Evolutionary conservation across 1,140 invertebrate genomes (phyloP).

Genomic region (Danaus plexippus): DNA sequence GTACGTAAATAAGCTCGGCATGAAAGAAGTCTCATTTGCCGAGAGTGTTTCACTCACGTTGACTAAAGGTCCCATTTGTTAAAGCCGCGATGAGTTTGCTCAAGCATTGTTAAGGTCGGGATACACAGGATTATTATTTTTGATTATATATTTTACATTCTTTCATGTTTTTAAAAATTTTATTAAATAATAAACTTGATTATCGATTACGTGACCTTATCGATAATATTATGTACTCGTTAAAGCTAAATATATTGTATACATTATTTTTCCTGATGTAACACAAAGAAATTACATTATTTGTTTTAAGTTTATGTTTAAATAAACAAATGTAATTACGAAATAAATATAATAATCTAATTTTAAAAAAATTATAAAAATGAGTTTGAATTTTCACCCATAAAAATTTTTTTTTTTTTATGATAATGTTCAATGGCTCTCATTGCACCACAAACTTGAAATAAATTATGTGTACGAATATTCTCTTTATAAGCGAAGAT

Average conservation of each 20-base stretch:
- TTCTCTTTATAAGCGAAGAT: conserved; percentile 16
- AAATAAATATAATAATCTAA: no score
- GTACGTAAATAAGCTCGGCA: conserved; percentile 37
- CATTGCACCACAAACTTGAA: conserved; percentile 17
- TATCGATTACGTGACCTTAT: no score
- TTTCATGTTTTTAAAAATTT: not conserved
- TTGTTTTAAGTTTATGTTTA: no score
- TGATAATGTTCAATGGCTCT: not conserved
- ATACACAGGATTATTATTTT: conserved; percentile 18
- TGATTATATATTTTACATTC: conserved; percentile 1
- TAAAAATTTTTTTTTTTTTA: no score
- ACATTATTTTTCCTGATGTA: no score
- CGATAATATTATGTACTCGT: no score
- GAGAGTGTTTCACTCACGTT: conserved; percentile 37
- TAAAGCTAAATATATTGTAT: no score
- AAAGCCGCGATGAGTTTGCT: conserved; percentile 41
- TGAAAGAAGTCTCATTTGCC: conserved; percentile 48
- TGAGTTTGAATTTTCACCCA: no score
- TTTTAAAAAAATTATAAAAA: no score
- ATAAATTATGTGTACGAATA: conserved; percentile 27
- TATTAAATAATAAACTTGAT: conserved; percentile 2
- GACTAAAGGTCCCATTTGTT: conserved; percentile 41
- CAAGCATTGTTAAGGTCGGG: conserved; percentile 24
- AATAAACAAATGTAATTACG: no score
- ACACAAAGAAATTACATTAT: no score